Base-by-base conservation (phyloP, 1,140 invertebrate species). In the Chymomyza costata region DNA sequence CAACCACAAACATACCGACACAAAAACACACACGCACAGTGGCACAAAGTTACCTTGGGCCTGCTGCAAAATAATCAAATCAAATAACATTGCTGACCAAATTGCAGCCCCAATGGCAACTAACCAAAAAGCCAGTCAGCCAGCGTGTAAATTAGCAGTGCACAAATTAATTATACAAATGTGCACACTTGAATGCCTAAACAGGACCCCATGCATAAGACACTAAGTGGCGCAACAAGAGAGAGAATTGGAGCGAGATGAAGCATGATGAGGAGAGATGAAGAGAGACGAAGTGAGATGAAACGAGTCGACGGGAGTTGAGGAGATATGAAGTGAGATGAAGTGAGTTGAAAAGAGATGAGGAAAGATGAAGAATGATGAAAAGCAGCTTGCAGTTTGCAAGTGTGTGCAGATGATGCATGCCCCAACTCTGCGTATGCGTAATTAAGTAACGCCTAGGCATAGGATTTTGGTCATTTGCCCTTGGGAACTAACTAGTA, bases 161-260 rank as follows among this genome's bases (percentile, higher is more conserved):
- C 71, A 80, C 73, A 78, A 78, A 81, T 80, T 81, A 80, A 81
- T 81, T 73, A 80, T 80, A 81, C 73, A 80, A 80, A 81, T 80
- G 64, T 80, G 68, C 71, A 65, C 71, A 78, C 67, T 78, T 65
- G 71, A 71, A 78, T 80, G 54, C 43, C 61, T 69, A 74, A 74
- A 65, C 70, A 74, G 53, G 21, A 25, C 21, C 21, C 3, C 8
- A 25, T 25, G 21, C 21, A 8, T 25, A 8, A n/a, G n/a, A n/a
- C n/a, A 3, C 21, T 25, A 8, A 30, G 15, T 31, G 45, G 28
- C 31, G 17, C 17, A 21, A 15, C 25, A 2, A 15, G 14, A 16
- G 17, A 6, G 14, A 13, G 18, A 28, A 30, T 3, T 31, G 10
- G 13, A 16, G 7, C 14, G 16, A 11, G 16, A 19, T 5, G 19